Percentiles rank a stretch among this genome's conserved stretches.
Evolutionary conservation across 2,797 vertebrate species (phyloP).

Genomic region (Amblyopsis hoosieri): DNA sequence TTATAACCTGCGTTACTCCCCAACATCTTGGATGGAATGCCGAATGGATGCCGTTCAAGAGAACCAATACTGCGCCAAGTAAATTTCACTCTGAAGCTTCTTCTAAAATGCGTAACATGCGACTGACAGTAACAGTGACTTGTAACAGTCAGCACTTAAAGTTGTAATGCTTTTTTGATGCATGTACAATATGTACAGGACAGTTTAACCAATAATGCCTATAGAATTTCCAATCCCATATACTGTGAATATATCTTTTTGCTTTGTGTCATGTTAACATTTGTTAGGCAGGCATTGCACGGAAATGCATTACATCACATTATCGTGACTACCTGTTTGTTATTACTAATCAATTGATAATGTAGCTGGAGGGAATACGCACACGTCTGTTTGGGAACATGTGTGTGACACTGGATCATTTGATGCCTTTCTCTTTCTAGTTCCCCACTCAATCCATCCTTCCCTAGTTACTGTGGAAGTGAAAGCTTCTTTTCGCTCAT

Average conservation of each 20-base stretch:
- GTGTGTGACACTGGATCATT: background rate
- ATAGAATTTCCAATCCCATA: background rate
- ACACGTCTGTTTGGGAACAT: slow-evolving; percentile 5
- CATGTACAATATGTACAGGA: slow-evolving; percentile 9
- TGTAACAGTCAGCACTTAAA: slow-evolving; percentile 1
- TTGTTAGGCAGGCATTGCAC: background rate
- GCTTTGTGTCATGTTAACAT: slow-evolving; percentile 2
- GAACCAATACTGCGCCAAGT: background rate
- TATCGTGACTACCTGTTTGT: slow-evolving; percentile 2
- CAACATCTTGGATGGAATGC: background rate
- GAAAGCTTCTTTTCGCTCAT: background rate
- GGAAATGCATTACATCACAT: background rate
- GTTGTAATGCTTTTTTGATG: slow-evolving; percentile 7
- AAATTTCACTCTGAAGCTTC: background rate
- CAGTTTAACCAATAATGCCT: background rate
- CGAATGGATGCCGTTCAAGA: background rate
- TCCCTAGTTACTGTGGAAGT: background rate
- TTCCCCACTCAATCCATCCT: background rate
- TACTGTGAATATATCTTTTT: background rate
- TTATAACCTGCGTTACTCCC: background rate
- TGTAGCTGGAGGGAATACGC: slow-evolving; percentile 7
- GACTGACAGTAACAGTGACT: slow-evolving; percentile 4
- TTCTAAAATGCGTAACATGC: background rate
- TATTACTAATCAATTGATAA: slow-evolving; percentile 16
- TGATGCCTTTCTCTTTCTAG: background rate